These are phyloP conservation scores for Phalacrocorax pelagicus DNA, from an alignment of 2,113 vertebrate species.

Conservation along the genomic window DNA sequence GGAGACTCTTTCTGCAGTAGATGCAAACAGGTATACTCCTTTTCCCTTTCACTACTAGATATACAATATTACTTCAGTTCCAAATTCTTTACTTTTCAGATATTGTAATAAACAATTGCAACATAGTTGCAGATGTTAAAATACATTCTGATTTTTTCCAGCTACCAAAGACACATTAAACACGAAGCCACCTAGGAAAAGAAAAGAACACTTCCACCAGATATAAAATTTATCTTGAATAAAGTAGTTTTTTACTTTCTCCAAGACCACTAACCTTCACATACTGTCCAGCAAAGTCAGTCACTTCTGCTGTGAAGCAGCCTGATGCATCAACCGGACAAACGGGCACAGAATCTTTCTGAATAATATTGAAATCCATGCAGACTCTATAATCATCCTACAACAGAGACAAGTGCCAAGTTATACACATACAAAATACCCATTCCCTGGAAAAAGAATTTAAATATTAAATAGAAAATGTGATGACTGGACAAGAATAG, in stretches of 20 bases:
- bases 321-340: slow-evolving; percentile 95
- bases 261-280: slow-evolving; percentile 86
- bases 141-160: not conserved
- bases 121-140: not conserved
- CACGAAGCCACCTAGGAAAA: not conserved
- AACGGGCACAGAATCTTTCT: slow-evolving; percentile 90
- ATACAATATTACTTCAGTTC: not conserved
- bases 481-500: not conserved
- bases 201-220: not conserved
- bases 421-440: not conserved
- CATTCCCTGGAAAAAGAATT: not conserved
- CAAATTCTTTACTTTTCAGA: not conserved
- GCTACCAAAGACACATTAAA: not conserved
- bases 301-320: slow-evolving; percentile 92
- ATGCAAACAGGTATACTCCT: not conserved
- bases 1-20: not conserved
- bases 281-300: slow-evolving; percentile 93
- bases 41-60: not conserved
- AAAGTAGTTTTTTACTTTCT: not conserved
- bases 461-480: not conserved
- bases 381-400: slow-evolving; percentile 96
- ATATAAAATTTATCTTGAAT: not conserved
- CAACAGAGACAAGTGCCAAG: not conserved
- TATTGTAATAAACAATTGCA: not conserved
- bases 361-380: slow-evolving; percentile 90